Evolutionary conservation across 1,140 invertebrate species (phyloP), one percentile per base, ranked within the genome.

Genomic region (Neelides sp.): DNA sequence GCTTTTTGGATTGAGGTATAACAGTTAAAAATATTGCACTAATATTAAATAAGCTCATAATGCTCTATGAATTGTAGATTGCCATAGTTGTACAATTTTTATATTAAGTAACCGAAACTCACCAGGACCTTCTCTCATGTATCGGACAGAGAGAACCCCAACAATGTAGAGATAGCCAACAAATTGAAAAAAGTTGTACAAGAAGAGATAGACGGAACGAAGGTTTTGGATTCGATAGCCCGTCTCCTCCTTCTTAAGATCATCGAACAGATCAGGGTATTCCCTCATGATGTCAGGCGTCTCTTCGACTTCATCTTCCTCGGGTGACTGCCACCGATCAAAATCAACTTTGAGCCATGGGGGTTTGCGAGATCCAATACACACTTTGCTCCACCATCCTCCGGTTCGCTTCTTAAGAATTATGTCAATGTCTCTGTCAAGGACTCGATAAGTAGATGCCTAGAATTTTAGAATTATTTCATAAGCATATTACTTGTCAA

Each of bases 101-200:
- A n/a, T n/a, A 27, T 7, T 34, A 7, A 24, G 23, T 19, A 44
- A 43, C 39, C n/a, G 39, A 44, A 54, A 63, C 66, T 66, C 65
- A 81, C 79, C 73, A 66, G 71, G 64, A 1, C 84, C 85, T 61
- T 86, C 75, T 59, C 78, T 80, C 1, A 75, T 71, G 65, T 84
- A 90, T 44, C 79, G 71, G 15, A 89, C 75, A 1, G 67, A 68
- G 67, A 94, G 78, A 12, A 90, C 79, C 19, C 72, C 65, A 17
- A 87, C 62, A 26, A 92, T 72, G 62, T 89, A 93, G 4, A 78
- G 70, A 65, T 81, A 94, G 8, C 87, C 87, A 52, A 92, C 73
- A 66, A 87, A 89, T 75, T 93, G 90, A 64, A 81, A 85, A 49
- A 94, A 68, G 69, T 94, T 95, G 69, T 94, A 95, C 39, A 91